Evolutionary conservation across 2,888 invertebrate species (phyloP), one percentile per base, ranked within the genome.

Genomic region (Cacoxenus indagator): DNA sequence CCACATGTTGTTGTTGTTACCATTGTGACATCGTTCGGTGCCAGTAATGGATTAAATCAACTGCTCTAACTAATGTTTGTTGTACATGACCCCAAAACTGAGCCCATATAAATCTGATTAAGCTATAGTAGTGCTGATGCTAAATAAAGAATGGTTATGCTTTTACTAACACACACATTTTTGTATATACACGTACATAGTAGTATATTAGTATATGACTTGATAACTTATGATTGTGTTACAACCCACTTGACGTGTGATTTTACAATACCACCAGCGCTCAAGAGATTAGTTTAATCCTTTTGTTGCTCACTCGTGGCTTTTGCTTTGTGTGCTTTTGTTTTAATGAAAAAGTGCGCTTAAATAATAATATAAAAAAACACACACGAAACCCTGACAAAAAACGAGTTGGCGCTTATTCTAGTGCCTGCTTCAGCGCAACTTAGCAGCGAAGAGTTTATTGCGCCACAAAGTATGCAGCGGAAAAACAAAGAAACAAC

Each of bases 231-330:
- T 17, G 14, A 6, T 26, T 9, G 19, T 37, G 14, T n/a, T 57
- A 24, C 9, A 24, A 14, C 17, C 3, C 61, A 61, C 17, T 45
- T 26, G n/a, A 62, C 9, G 51, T 22, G 51, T 9, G 19, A 51
- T 22, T 51, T 22, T 24, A 45, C 45, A 62, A n/a, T n/a, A n/a
- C n/a, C n/a, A n/a, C 24, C 45, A 29, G 1, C 76, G 74, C 80
- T n/a, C n/a, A n/a, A n/a, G n/a, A 81, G 80, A 81, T 81, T 82
- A 81, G 82, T 75, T 82, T 81, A 81, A 81, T 81, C 80, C 82
- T 70, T 76, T 76, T 75, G 69, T 74, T 77, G 59, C 27, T 61
- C 48, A 27, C 73, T 71, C 74, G 76, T 79, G 70, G 79, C 75
- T 62, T 31, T 24, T 19, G 61, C 37, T 43, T 26, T 59, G 59